A percentile compares a stretch with the other conserved stretches of the same genome.
Evolutionary conservation across 2,888 invertebrate genomes (phyloP).

Genomic region (Cremastinae sp.): DNA sequence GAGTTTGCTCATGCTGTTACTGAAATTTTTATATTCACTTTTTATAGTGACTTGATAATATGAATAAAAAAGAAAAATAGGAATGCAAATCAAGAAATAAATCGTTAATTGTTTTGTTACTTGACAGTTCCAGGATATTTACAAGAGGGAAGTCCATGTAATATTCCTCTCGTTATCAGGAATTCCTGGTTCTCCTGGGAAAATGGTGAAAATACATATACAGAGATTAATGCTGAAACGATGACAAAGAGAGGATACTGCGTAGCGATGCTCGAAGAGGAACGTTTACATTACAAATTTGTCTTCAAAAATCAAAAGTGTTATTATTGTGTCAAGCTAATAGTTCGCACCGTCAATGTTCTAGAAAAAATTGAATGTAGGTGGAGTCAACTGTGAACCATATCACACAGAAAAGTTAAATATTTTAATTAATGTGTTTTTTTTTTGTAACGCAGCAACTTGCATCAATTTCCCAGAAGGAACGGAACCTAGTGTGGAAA

Average conservation of each 20-base stretch:
- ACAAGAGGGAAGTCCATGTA: conserved; percentile 80
- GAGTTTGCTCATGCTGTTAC: too few species aligned
- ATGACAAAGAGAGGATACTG: conserved; percentile 90
- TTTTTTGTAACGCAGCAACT: conserved; percentile 81
- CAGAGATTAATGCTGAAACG: conserved; percentile 89
- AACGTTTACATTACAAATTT: conserved; percentile 91
- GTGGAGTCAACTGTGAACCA: too few species aligned
- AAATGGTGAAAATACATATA: conserved; percentile 90
- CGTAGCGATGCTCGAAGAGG: conserved; percentile 87
- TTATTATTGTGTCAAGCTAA: conserved; percentile 91
- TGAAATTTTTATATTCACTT: too few species aligned
- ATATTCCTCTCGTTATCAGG: conserved; percentile 89
- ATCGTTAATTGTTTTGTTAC: not conserved
- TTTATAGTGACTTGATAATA: too few species aligned
- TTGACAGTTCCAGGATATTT: conserved; percentile 28
- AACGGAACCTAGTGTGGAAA: conserved; percentile 87
- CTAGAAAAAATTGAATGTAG: conserved; percentile 93
- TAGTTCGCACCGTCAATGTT: conserved; percentile 93
- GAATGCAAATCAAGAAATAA: too few species aligned
- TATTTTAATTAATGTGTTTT: too few species aligned
- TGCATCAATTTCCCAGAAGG: conserved; percentile 87
- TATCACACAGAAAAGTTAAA: too few species aligned
- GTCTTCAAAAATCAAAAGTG: conserved; percentile 87
- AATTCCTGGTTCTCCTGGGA: conserved; percentile 97
- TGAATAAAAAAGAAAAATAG: too few species aligned